Evolutionary conservation across 2,888 invertebrate genomes (phyloP).

Genomic region (Sussaba pulchella): DNA sequence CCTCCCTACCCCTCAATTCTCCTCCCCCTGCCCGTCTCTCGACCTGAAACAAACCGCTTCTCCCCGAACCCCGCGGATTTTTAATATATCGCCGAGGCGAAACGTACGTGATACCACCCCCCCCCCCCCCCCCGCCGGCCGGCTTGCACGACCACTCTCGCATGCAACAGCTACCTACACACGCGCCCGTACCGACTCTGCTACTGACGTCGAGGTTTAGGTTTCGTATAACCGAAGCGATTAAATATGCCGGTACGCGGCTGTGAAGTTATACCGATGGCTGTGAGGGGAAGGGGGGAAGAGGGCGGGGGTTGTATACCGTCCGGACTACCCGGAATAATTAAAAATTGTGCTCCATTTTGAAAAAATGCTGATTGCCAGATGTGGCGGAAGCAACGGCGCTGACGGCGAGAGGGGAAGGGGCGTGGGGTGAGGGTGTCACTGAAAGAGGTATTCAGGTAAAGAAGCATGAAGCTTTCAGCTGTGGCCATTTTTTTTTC

Average conservation of each 20-base stretch:
- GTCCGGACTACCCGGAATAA: conserved; percentile 77
- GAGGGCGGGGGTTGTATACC: background rate
- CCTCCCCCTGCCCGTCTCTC: conserved; percentile 80
- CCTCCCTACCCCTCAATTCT: conserved; percentile 68
- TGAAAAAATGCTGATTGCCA: conserved; percentile 79
- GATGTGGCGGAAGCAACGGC: conserved; percentile 30
- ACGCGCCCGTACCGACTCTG: conserved; percentile 41
- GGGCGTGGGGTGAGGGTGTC: background rate
- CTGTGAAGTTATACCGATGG: conserved; percentile 46
- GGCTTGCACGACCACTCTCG: conserved; percentile 45
- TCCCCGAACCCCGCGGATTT: conserved; percentile 76
- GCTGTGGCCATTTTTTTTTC: conserved; percentile 10
- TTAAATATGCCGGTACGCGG: conserved; percentile 76
- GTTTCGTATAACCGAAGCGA: conserved; percentile 84
- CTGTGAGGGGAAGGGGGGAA: too few relatives aligned
- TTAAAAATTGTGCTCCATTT: conserved; percentile 83
- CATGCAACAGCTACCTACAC: conserved; percentile 13
- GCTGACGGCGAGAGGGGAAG: background rate
- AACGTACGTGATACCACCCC: conserved; percentile 66
- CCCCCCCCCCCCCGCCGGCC: conserved; percentile 32
- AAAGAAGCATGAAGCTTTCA: background rate
- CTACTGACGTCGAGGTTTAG: conserved; percentile 69
- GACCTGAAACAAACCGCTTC: too few relatives aligned
- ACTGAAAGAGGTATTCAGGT: conserved; percentile 12
- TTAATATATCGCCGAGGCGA: conserved; percentile 80